phyloP scores from a whole-genome alignment of 1,140 invertebrate genomes.

The Trichogramma pretiosum region DNA sequence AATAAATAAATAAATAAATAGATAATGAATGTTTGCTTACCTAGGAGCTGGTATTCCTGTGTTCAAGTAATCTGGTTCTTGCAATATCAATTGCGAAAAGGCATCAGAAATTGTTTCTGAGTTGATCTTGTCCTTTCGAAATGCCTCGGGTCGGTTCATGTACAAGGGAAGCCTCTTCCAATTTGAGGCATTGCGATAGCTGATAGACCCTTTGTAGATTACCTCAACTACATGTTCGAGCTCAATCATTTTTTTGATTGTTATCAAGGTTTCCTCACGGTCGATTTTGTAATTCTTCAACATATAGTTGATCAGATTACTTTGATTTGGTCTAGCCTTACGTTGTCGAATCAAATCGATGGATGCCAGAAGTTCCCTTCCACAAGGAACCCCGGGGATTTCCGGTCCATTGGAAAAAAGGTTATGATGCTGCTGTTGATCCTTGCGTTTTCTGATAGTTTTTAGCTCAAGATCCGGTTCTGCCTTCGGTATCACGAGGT shows the following conservation, averaged over 20 bases:
- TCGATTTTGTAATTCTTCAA: slow-evolving; percentile 64
- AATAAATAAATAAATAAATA: background rate
- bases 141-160: slow-evolving; percentile 42
- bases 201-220: slow-evolving; percentile 76
- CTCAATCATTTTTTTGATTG: slow-evolving; percentile 66
- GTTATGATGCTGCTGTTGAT: background rate
- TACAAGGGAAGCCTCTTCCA: slow-evolving; percentile 51
- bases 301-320: slow-evolving; percentile 73
- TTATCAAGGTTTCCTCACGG: slow-evolving; percentile 60
- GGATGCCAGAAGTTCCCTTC: slow-evolving; percentile 63
- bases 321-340: slow-evolving; percentile 74
- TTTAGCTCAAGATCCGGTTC: background rate
- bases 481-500: background rate
- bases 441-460: background rate
- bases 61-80: slow-evolving; percentile 62
- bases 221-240: slow-evolving; percentile 71
- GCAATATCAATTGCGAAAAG: slow-evolving; percentile 59
- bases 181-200: slow-evolving; percentile 74
- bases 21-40: background rate
- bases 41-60: slow-evolving; percentile 55
- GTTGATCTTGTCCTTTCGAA: slow-evolving; percentile 38
- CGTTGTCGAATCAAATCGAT: slow-evolving; percentile 73
- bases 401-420: background rate
- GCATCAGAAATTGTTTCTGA: slow-evolving; percentile 53
- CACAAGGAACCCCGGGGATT: background rate